These are phyloP conservation scores for Drosophila ohnishii DNA, from an alignment of 1,140 invertebrate species.

Conservation along the genomic window DNA sequence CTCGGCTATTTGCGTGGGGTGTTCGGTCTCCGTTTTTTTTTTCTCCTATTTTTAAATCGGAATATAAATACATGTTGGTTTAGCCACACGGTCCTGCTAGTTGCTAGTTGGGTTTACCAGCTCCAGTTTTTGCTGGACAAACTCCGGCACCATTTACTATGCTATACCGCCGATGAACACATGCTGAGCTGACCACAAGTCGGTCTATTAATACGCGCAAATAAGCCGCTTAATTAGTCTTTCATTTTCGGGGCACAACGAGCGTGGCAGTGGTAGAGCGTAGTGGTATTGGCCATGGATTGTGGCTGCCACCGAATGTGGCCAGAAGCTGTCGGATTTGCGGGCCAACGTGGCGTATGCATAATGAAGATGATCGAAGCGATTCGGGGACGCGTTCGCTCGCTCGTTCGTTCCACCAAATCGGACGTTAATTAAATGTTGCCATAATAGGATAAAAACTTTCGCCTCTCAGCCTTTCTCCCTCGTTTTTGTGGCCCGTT, in stretches of 20 bases:
- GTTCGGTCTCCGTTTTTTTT: constrained; percentile 2
- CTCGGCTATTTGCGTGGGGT: constrained; percentile 28
- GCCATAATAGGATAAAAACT: constrained; percentile 72
- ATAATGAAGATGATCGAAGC: constrained; percentile 74
- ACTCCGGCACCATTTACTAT: constrained; percentile 12
- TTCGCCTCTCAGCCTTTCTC: constrained; percentile 6
- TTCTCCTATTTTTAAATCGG: constrained; percentile 75
- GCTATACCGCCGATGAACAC: constrained; percentile 6
- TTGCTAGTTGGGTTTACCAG: constrained; percentile 30
- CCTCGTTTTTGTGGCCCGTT: constrained; percentile 13
- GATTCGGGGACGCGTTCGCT: constrained; percentile 19
- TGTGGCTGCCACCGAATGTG: constrained; percentile 50
- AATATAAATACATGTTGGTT: constrained; percentile 76
- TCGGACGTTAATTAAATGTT: constrained; percentile 76
- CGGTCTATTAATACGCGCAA: constrained; percentile 79
- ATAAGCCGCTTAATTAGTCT: constrained; percentile 80
- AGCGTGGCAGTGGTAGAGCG: background rate
- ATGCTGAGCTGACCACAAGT: constrained; percentile 60
- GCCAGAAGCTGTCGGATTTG: constrained; percentile 75
- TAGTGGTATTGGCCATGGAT: constrained; percentile 20
- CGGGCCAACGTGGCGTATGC: constrained; percentile 61
- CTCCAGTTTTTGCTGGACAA: constrained; percentile 38
- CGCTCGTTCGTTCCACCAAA: constrained; percentile 43
- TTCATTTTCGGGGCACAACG: constrained; percentile 61
- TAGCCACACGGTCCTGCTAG: constrained; percentile 31